Evolutionary conservation across 2,888 invertebrate genomes (phyloP).

Genomic region (Formica aserva): DNA sequence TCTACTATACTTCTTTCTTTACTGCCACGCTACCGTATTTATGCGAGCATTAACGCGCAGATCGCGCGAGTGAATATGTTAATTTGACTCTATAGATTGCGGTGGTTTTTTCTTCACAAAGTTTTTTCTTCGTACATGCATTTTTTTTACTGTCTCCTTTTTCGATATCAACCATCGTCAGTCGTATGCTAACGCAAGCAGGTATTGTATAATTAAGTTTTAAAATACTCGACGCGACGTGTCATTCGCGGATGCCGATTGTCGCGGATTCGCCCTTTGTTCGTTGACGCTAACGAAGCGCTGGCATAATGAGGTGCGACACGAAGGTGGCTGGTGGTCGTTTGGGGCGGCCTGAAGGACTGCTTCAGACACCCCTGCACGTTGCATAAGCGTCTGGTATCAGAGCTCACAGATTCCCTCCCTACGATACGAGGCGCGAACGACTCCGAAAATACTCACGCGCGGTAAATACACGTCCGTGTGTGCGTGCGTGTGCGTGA

Average conservation of each 20-base stretch:
- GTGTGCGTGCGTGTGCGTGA: slow-evolving; percentile 25
- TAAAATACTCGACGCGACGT: slow-evolving; percentile 22
- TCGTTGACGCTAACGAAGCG: slow-evolving; percentile 79
- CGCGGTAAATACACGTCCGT: neutral
- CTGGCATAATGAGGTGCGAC: slow-evolving; percentile 81
- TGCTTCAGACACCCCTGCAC: slow-evolving; percentile 82
- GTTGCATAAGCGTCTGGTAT: slow-evolving; percentile 76
- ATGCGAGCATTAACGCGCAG: slow-evolving; percentile 39
- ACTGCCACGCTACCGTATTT: slow-evolving; percentile 58
- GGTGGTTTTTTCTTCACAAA: neutral
- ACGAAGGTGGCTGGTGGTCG: slow-evolving; percentile 76
- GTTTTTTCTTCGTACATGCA: too few relatives aligned
- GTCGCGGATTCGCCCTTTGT: slow-evolving; percentile 65
- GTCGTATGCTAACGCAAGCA: slow-evolving; percentile 12
- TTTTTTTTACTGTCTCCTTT: neutral
- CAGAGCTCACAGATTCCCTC: slow-evolving; percentile 75
- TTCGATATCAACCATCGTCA: neutral
- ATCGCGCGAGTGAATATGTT: slow-evolving; percentile 43
- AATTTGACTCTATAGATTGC: slow-evolving; percentile 18
- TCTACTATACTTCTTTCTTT: slow-evolving; percentile 77
- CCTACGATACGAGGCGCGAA: slow-evolving; percentile 56
- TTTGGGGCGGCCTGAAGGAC: slow-evolving; percentile 75
- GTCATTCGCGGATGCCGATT: slow-evolving; percentile 59
- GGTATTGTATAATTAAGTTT: slow-evolving; percentile 54
- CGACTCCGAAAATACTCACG: slow-evolving; percentile 63